A percentile compares a stretch with the other conserved stretches of the same genome.
Evolutionary conservation across 1,140 invertebrate genomes (phyloP).

Genomic region (Triops longicaudatus): DNA sequence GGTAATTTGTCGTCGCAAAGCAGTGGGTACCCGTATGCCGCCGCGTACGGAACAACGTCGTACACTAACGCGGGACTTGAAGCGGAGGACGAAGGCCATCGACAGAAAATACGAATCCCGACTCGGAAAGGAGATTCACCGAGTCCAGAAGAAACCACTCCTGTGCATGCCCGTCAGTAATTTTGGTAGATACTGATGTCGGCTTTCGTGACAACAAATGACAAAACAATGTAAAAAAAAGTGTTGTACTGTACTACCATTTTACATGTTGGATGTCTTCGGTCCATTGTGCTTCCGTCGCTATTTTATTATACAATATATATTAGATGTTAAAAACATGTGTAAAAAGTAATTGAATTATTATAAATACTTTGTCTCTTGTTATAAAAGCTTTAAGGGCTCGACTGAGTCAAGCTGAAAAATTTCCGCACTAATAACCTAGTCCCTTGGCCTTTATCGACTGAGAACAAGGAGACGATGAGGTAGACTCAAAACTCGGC

Average conservation of each 20-base stretch:
- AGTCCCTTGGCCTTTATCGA: no score
- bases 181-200: not conserved
- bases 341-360: not conserved
- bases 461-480: no score
- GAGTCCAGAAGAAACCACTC: slow-evolving; percentile 53
- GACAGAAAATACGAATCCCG: slow-evolving; percentile 50
- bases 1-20: slow-evolving; percentile 38
- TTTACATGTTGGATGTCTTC: not conserved
- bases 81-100: slow-evolving; percentile 38
- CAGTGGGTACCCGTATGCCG: slow-evolving; percentile 35
- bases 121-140: slow-evolving; percentile 51
- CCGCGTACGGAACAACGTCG: slow-evolving; percentile 19
- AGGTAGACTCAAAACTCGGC: no score
- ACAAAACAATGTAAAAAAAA: not conserved
- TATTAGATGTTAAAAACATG: not conserved
- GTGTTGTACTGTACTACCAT: not conserved
- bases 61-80: slow-evolving; percentile 32
- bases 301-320: slow-evolving; percentile 7
- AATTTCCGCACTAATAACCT: no score
- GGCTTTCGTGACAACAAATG: not conserved
- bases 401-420: no score
- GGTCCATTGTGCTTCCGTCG: not conserved
- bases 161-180: slow-evolving; percentile 46
- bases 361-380: not conserved
- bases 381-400: not conserved